Evolutionary conservation across 2,888 invertebrate species (phyloP).

Genomic region (Lasioglossum zephyrum): DNA sequence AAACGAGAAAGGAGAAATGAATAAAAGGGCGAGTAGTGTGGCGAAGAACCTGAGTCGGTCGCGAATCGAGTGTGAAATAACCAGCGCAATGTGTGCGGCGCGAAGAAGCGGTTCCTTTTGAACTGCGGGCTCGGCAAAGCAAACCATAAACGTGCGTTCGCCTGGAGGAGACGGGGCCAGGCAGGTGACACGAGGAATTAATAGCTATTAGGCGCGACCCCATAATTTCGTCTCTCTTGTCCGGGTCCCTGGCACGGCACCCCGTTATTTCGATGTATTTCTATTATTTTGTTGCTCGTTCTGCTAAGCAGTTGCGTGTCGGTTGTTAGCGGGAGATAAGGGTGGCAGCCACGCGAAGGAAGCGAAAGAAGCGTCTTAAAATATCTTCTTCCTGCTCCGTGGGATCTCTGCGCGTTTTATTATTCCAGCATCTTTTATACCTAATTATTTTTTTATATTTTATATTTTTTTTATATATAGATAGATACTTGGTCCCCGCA

Average conservation of each 20-base stretch:
- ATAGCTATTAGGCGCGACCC: conserved; percentile 56
- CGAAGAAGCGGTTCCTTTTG: conserved; percentile 62
- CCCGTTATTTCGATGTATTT: conserved; percentile 11
- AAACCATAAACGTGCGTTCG: conserved; percentile 58
- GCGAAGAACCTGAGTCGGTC: conserved; percentile 70
- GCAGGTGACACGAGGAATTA: conserved; percentile 61
- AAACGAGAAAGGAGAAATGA: no score
- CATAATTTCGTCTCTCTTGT: conserved; percentile 28
- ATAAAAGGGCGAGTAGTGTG: conserved; percentile 18
- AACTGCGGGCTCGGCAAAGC: conserved; percentile 55
- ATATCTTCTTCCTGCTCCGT: not conserved
- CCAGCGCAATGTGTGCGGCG: conserved; percentile 43
- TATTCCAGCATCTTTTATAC: no score
- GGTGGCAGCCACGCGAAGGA: not conserved
- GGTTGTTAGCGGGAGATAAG: conserved; percentile 20
- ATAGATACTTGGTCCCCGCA: no score
- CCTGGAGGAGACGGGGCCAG: conserved; percentile 40
- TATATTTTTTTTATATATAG: no score
- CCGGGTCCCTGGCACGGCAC: not conserved
- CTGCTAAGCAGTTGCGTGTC: conserved; percentile 13
- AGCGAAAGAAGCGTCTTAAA: not conserved
- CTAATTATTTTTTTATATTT: no score
- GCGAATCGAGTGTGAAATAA: conserved; percentile 77
- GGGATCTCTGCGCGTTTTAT: no score
- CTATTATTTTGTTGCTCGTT: conserved; percentile 18